These are phyloP conservation scores for Coremacera marginata DNA, from an alignment of 2,888 invertebrate species.

Conservation along the genomic window DNA sequence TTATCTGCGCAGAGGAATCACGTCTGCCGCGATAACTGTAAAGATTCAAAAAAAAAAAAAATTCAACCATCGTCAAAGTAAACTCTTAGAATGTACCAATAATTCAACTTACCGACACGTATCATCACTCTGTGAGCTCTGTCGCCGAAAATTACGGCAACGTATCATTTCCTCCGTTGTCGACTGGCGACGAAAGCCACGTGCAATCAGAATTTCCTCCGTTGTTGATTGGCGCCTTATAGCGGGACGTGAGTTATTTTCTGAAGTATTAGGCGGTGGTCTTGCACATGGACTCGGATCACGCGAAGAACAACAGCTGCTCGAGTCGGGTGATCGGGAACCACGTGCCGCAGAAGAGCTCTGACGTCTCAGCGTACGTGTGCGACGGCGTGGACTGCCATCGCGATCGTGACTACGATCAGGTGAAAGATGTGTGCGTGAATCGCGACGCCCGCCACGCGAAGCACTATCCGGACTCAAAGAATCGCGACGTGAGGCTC, in stretches of 20 bases:
- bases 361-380: slow-evolving; percentile 82
- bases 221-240: slow-evolving; percentile 91
- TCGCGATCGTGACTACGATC: slow-evolving; percentile 83
- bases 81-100: not conserved
- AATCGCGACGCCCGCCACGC: slow-evolving; percentile 77
- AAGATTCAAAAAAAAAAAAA: not conserved
- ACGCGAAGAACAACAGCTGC: slow-evolving; percentile 81
- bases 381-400: slow-evolving; percentile 80
- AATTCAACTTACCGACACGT: slow-evolving; percentile 72
- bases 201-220: slow-evolving; percentile 90
- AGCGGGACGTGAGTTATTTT: slow-evolving; percentile 77
- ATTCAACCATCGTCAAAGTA: not conserved
- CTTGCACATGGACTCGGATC: slow-evolving; percentile 87
- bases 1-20: slow-evolving; percentile 91
- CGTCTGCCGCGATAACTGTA: slow-evolving; percentile 68
- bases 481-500: slow-evolving; percentile 82
- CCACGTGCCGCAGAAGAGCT: slow-evolving; percentile 81
- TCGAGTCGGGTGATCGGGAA: slow-evolving; percentile 78
- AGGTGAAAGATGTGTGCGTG: slow-evolving; percentile 83
- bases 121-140: slow-evolving; percentile 91
- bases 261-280: slow-evolving; percentile 70
- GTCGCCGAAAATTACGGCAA: slow-evolving; percentile 89
- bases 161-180: slow-evolving; percentile 95
- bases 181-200: slow-evolving; percentile 89
- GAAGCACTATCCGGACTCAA: slow-evolving; percentile 92